Evolutionary conservation across 2,888 invertebrate genomes (phyloP).

Genomic region (Acanthacorydalis orientalis): DNA sequence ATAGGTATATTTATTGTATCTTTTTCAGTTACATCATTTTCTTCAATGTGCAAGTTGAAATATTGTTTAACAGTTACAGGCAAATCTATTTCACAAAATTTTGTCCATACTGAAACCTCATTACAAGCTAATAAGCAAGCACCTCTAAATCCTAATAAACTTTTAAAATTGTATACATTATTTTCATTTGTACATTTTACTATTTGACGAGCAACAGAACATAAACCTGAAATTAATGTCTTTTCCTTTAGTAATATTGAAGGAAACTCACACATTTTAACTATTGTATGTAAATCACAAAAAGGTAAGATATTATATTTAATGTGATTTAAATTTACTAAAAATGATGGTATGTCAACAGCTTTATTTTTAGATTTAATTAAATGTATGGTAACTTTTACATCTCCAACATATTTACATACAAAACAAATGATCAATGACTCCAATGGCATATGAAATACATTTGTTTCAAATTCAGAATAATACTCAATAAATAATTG

Average conservation of each 20-base stretch:
- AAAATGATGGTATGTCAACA: conserved; percentile 16
- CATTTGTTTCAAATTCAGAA: conserved; percentile 15
- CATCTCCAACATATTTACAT: conserved; percentile 28
- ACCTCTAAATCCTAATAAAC: conserved; percentile 60
- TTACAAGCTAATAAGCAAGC: conserved; percentile 69
- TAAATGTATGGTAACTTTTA: conserved; percentile 5
- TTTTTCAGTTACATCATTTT: conserved; percentile 9
- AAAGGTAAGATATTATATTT: conserved; percentile 20
- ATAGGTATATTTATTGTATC: conserved; percentile 34
- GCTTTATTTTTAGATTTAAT: conserved; percentile 9
- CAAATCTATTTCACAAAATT: conserved; percentile 78
- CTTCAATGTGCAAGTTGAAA: conserved; percentile 16
- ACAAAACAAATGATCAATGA: conserved; percentile 44
- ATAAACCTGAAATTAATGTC: conserved; percentile 57
- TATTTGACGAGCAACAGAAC: conserved; percentile 50
- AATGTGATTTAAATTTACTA: conserved; percentile 21
- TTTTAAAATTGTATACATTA: conserved; percentile 24
- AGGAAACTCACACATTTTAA: conserved; percentile 39
- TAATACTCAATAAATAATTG: conserved; percentile 22
- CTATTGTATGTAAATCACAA: conserved; percentile 25
- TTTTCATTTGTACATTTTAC: conserved; percentile 25
- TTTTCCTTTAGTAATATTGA: conserved; percentile 38
- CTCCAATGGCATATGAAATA: conserved; percentile 35
- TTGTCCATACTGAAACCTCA: conserved; percentile 78
- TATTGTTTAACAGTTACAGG: conserved; percentile 38